Evolutionary conservation across 2,113 vertebrate species (phyloP), one percentile per base, ranked within the genome.

Genomic region (Lipotes vexillifer): DNA sequence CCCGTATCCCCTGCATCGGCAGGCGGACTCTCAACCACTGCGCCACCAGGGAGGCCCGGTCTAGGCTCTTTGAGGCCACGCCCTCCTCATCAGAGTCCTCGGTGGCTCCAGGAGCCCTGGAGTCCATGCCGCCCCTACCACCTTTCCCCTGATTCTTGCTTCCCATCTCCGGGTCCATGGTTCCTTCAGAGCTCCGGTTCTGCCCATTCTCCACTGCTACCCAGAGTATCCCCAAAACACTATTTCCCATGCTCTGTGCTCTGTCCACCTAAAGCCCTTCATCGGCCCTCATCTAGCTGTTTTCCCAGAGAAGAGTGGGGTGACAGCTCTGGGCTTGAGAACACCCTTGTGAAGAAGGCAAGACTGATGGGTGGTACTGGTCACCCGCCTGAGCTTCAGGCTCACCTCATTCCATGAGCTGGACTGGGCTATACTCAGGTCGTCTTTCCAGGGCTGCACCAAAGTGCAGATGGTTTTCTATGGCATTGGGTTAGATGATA

Each of bases 91-190:
- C 31, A n/a, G 31, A 49, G 46, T 49, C 74, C 74, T 6, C 17
- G 12, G 8, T 36, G 41, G 44, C 15, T 57, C 44, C 20, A 23
- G 44, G n/a, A 44, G 57, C 80, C 46, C 5, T 33, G 14, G 49
- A 14, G 49, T 49, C 75, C 10, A 0, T 21, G 5, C 23, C 15
- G 18, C 2, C 66, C n/a, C 38, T n/a, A 6, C 25, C 2, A 0
- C 63, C 65, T 21, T 29, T 6, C 17, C 82, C 29, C 68, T 5
- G 15, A 21, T 49, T 55, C 59, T 78, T 29, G 31, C 83, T 78
- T 49, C n/a, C 59, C 18, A 0, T 14, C 71, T 41, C 65, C 5
- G 3, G 52, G 65, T 33, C n/a, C 63, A 10, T 20, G 29, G 27
- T 7, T 63, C 57, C 33, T 13, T 1, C 10, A 31, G 55, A 23